Percentiles rank a stretch among this genome's conserved stretches.
Conservation (phyloP, 2,113 vertebrate species). For the Otocyon megalotis region DNA sequence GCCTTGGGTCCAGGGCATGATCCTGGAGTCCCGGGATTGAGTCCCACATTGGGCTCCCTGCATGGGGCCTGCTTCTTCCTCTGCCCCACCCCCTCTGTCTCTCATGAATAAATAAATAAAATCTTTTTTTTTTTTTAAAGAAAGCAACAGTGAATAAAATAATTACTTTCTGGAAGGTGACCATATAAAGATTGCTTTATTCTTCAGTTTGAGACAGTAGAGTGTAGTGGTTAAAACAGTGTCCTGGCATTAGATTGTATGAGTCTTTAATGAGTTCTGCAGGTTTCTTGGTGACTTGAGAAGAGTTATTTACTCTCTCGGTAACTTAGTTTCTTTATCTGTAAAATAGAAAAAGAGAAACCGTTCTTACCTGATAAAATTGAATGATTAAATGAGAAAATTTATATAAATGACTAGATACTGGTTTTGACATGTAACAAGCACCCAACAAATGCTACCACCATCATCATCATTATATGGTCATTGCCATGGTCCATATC, state of each 20-base stretch:
- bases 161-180: slow-evolving; percentile 14
- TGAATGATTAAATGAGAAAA: background rate
- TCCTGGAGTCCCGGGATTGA: no score
- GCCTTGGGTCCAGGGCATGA: no score
- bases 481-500: background rate
- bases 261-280: background rate
- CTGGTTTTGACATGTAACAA: background rate
- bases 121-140: background rate
- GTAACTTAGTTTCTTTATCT: background rate
- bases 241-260: background rate
- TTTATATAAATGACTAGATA: background rate
- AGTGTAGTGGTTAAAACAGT: background rate
- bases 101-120: no score
- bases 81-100: no score
- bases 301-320: background rate
- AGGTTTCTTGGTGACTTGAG: background rate
- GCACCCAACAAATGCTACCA: background rate
- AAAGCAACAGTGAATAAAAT: background rate
- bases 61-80: no score
- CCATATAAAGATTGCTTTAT: background rate
- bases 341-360: background rate
- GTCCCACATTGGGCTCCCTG: no score
- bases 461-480: no score
- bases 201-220: background rate
- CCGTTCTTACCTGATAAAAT: background rate